Evolutionary conservation across 2,113 vertebrate genomes (phyloP), one percentile per base, ranked within the genome.

Genomic region (Passer domesticus): DNA sequence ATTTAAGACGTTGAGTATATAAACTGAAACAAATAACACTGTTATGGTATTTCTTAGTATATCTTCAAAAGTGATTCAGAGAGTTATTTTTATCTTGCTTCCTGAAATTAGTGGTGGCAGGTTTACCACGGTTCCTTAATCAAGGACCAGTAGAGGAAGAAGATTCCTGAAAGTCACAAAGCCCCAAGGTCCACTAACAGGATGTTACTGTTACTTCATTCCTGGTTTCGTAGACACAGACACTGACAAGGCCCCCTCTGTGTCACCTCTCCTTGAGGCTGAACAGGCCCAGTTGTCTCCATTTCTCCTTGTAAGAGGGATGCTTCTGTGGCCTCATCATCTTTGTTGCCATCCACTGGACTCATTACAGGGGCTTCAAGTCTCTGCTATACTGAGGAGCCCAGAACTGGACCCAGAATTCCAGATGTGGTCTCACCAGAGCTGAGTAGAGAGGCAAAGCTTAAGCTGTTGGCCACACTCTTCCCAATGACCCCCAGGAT

Each of bases 381-480:
- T 55, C 24, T 47, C 25, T 60, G 8, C 21, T 3, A 1, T 21
- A 5, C 41, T 5, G n/a, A 55, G 23, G 8, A 55, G 2, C 0
- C 19, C 56, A 62, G 47, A 62, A 13, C 6, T 9, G 41, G 15
- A 47, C 39, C 20, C 39, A 41, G 30, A 16, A n/a, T 7, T n/a
- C 9, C n/a, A 25, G 30, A 21, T 47, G 56, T 47, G 39, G 8
- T n/a, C n/a, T 79, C n/a, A n/a, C 16, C 35, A 43, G 16, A 2
- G 17, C 35, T 30, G 41, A 35, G 49, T 0, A 30, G 30, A 41
- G 49, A 5, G 3, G 16, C 21, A 37, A 37, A 37, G 35, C 24
- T 49, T 2, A 3, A 31, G 2, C 16, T 63, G 13, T 2, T 63
- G 30, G n/a, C 30, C 22, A 12, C 27, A 19, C 2, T 41, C 3